phyloP scores from a whole-genome alignment of 2,113 vertebrate genomes.

The Thamnophis sirtalis region DNA sequence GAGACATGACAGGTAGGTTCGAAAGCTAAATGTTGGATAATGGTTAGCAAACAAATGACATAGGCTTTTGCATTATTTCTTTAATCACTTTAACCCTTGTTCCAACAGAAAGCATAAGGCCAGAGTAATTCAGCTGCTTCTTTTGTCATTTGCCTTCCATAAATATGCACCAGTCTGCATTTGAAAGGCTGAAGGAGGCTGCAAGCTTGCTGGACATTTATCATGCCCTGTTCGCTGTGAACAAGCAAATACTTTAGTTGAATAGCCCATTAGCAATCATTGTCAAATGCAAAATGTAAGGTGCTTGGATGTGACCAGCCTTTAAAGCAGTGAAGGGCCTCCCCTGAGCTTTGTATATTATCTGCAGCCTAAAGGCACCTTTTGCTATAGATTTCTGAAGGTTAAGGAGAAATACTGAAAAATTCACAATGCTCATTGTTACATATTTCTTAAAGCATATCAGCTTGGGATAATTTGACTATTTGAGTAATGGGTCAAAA shows the following conservation, averaged over 20 bases:
- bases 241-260: conserved; percentile 79
- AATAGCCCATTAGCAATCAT: conserved; percentile 80
- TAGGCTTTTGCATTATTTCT: conserved; percentile 65
- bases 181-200: conserved; percentile 75
- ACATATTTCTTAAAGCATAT: conserved; percentile 38
- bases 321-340: conserved; percentile 67
- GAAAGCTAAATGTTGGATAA: conserved; percentile 57
- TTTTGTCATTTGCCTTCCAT: conserved; percentile 75
- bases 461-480: conserved; percentile 32
- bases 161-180: conserved; percentile 75
- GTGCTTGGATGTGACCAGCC: conserved; percentile 73
- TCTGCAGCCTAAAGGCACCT: conserved; percentile 54
- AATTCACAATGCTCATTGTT: conserved; percentile 19
- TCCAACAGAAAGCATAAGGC: conserved; percentile 71
- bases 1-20: conserved; percentile 52
- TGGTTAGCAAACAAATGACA: conserved; percentile 66
- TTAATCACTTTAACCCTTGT: conserved; percentile 78
- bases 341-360: conserved; percentile 54
- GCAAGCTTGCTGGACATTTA: conserved; percentile 77
- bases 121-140: conserved; percentile 68
- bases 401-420: conserved; percentile 49
- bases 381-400: conserved; percentile 54
- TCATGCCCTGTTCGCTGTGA: conserved; percentile 75
- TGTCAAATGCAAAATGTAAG: conserved; percentile 75
- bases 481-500: conserved; percentile 29